Evolutionary conservation across 2,113 vertebrate species (phyloP).

Genomic region (Haemorhous mexicanus): DNA sequence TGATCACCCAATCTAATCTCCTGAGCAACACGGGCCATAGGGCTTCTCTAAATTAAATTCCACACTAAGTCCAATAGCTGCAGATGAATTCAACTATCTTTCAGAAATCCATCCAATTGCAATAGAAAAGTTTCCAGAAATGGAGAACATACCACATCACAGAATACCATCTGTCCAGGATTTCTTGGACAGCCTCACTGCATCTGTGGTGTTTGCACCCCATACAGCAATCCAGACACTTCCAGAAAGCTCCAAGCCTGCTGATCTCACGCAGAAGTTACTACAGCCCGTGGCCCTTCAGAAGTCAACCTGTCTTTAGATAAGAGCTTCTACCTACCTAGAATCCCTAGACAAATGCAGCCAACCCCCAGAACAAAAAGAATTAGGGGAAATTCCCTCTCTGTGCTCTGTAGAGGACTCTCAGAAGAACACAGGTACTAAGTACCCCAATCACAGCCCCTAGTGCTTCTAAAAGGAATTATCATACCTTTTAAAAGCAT

Average conservation of each 20-base stretch:
- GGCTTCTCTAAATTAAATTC: slow-evolving; percentile 31
- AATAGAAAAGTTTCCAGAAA: slow-evolving; percentile 3
- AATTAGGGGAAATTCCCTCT: neutral
- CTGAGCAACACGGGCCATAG: neutral
- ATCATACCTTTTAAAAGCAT: neutral
- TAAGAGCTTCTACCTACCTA: neutral
- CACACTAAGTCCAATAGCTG: neutral
- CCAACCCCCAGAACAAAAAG: neutral
- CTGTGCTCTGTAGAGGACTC: neutral
- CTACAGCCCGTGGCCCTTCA: neutral
- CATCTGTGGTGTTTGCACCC: neutral
- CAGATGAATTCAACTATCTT: neutral
- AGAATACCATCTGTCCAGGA: neutral
- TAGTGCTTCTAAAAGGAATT: neutral
- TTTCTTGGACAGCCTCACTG: neutral
- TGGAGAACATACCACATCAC: neutral
- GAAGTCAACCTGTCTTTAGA: neutral
- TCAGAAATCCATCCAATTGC: neutral
- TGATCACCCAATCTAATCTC: neutral
- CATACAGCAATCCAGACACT: neutral
- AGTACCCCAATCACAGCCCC: neutral
- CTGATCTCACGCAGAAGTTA: neutral
- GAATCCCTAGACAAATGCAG: neutral
- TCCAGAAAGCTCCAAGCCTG: neutral
- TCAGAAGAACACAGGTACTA: neutral